Conservation (phyloP, 2,888 invertebrate species). For the Brachyopa scutellaris region DNA sequence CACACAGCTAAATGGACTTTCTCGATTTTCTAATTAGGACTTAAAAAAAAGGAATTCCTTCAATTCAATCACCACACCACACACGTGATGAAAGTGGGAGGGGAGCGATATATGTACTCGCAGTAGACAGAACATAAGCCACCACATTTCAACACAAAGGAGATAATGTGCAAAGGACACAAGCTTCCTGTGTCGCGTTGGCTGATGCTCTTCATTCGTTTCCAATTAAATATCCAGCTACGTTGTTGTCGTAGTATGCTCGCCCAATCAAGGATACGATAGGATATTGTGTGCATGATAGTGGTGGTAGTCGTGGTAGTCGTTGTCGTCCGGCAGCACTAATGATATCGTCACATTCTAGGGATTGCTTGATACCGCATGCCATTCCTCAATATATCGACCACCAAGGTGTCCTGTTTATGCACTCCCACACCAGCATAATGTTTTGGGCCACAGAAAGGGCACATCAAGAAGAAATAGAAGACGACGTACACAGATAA, state of each 20-base stretch:
- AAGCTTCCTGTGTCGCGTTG: constrained; percentile 53
- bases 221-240: constrained; percentile 61
- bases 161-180: constrained; percentile 63
- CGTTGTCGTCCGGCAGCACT: constrained; percentile 40
- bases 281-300: background rate
- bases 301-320: constrained; percentile 21
- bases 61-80: constrained; percentile 56
- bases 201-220: constrained; percentile 47
- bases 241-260: background rate
- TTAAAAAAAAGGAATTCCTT: constrained; percentile 67
- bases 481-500: constrained; percentile 21
- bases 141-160: constrained; percentile 9
- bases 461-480: constrained; percentile 35
- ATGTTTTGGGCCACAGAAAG: constrained; percentile 61
- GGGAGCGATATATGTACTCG: background rate
- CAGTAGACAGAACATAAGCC: background rate
- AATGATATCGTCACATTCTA: constrained; percentile 71
- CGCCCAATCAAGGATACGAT: constrained; percentile 36
- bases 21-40: constrained; percentile 70
- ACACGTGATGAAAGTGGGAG: constrained; percentile 11
- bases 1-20: constrained; percentile 52
- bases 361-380: constrained; percentile 67
- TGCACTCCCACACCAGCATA: constrained; percentile 44
- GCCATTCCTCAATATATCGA: constrained; percentile 64
- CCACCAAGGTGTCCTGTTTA: constrained; percentile 67